Base-by-base conservation (phyloP, 2,888 invertebrate species). In the Rotaria macrura region DNA sequence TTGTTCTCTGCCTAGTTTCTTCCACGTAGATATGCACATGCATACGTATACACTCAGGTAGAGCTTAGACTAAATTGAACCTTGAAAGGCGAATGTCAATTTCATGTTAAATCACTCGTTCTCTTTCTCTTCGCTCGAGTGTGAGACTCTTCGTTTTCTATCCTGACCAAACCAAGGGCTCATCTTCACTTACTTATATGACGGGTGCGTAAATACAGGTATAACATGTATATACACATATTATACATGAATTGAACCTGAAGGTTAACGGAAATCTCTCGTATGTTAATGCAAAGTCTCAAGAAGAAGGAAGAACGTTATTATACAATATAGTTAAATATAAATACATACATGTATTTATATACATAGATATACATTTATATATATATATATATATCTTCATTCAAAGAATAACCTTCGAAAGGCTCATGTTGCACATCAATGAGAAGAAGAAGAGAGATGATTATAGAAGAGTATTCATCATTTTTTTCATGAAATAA, bases 281-380 rank as follows among this genome's bases (percentile, higher is more conserved):
- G 65, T 65, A 65, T 65, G 65, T 65, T 65, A 65, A 65, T 65
- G 65, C 65, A 65, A 65, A 65, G 65, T 65, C 65, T 65, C 65
- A 65, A 34, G 65, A 65, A 65, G 5, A 65, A 34, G 34, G 65
- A 65, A 29, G 65, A 65, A 65, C 65, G 34, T 65, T 65, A 65
- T 65, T 65, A 65, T 65, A 65, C 65, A 65, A 65, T 38, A 65
- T 65, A 34, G 65, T 29, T 65, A 65, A 29, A 65, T 34, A 65
- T 65, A 65, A 2, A 65, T 65, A 34, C 29, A 34, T 65, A 34
- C 14, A 34, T 65, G 20, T 65, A 65, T 52, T 47, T 47, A 47
- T 14, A 57, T 57, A 29, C n/a, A 29, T 57, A 29, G n/a, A 57
- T n/a, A n/a, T n/a, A n/a, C n/a, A n/a, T n/a, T n/a, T 38, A 6